Evolutionary conservation across 2,113 vertebrate species (phyloP).

Genomic region (Atractosteus spatula): DNA sequence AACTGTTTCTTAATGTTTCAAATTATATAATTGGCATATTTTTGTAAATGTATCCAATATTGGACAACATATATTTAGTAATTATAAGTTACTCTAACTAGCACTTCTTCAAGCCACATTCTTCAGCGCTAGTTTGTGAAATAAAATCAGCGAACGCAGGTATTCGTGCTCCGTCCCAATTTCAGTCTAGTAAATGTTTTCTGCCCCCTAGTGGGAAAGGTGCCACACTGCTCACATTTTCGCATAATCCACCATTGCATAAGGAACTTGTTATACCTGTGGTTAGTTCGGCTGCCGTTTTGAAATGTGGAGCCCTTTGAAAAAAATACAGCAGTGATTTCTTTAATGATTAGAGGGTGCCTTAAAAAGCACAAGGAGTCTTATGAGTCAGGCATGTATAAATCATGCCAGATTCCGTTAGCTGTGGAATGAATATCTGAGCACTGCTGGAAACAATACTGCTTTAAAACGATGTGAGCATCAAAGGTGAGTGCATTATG

Average conservation of each 20-base stretch:
- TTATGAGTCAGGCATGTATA: constrained; percentile 37
- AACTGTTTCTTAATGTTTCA: too few species aligned
- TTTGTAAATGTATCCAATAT: too few species aligned
- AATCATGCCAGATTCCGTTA: constrained; percentile 31
- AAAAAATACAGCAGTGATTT: constrained; percentile 55
- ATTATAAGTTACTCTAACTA: too few species aligned
- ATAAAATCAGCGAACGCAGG: too few species aligned
- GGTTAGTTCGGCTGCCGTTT: constrained; percentile 47
- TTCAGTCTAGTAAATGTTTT: constrained; percentile 28
- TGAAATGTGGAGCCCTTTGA: constrained; percentile 53
- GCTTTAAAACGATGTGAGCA: too few species aligned
- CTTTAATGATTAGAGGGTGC: constrained; percentile 41
- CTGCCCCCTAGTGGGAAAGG: constrained; percentile 60
- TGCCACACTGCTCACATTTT: background rate
- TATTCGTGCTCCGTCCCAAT: too few species aligned
- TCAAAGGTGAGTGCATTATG: too few species aligned
- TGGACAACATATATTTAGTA: too few species aligned
- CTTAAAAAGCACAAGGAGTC: constrained; percentile 43
- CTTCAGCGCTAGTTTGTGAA: too few species aligned
- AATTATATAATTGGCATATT: too few species aligned
- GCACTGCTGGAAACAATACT: background rate
- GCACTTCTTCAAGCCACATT: too few species aligned
- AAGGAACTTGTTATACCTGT: constrained; percentile 54
- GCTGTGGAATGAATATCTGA: constrained; percentile 24
- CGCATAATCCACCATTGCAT: constrained; percentile 34